phyloP scores from a whole-genome alignment of 2,113 vertebrate genomes.

The Gallinago paraguaiae region DNA sequence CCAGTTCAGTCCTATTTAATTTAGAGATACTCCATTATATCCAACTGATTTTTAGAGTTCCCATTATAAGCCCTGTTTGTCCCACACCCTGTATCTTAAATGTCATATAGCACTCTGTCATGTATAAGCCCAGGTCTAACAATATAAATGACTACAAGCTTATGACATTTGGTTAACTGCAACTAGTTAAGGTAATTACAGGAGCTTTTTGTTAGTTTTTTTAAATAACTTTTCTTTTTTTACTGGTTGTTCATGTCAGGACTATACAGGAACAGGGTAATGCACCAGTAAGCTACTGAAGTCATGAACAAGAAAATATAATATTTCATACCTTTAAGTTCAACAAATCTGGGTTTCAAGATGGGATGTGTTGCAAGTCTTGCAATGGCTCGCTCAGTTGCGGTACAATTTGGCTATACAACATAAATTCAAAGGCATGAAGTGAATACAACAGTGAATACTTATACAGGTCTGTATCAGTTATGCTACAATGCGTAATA shows the following conservation, averaged over 20 bases:
- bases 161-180: neutral
- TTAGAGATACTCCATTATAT: neutral
- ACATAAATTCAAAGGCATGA: neutral
- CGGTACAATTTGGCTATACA: constrained; percentile 77
- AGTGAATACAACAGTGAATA: neutral
- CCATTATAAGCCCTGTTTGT: neutral
- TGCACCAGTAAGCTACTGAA: neutral
- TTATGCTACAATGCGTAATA: neutral
- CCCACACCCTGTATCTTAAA: neutral
- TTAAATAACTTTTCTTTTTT: neutral
- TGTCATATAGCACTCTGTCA: neutral
- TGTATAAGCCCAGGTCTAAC: neutral
- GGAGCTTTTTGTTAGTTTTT: neutral
- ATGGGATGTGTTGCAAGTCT: constrained; percentile 87
- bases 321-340: constrained; percentile 80
- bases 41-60: neutral
- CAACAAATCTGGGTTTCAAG: constrained; percentile 83
- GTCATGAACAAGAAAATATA: neutral
- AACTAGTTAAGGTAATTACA: neutral
- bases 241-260: neutral
- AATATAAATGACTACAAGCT: neutral
- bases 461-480: neutral
- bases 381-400: constrained; percentile 83
- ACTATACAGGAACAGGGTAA: neutral
- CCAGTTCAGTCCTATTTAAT: neutral